Evolutionary conservation across 2,113 vertebrate species (phyloP), one percentile per base, ranked within the genome.

Genomic region (Semnornis frantzii): DNA sequence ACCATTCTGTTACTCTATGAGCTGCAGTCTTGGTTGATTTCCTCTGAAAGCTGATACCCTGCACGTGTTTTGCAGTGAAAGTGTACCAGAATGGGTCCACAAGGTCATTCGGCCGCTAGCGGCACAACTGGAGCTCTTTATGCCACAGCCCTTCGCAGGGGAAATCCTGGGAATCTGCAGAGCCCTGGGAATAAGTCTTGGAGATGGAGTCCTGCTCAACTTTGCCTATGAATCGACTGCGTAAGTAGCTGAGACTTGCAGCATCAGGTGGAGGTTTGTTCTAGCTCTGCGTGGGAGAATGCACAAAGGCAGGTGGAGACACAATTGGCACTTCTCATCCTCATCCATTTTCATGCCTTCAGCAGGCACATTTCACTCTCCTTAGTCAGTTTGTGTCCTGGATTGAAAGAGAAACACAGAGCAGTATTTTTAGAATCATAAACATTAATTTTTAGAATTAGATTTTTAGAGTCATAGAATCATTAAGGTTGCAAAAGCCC

Each of bases 171-270:
- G 99, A 7, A 10, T 99, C 54, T 97, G 98, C 73, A 39, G 90
- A 7, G 88, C 95, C 0, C 69, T 98, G n/a, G 98, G 97, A 62
- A 13, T 97, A 34, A 96, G 64, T 12, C 75, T 98, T 5, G 96
- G 97, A 0, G 98, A 99, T 5, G 92, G 98, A 34, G 31, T 99
- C 33, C 86, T 99, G 8, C 94, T 99, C 21, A 99, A 99, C 96
- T 98, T 99, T 30, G 98, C 98, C 92, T 99, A 99, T 31, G 99
- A 99, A 97, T 94, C 97, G 23, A 97, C 98, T 1, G 98, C 98
- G 99, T 99, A 97, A 96, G 99, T 98, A 50, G 3, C 20, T 3
- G 33, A 25, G 54, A 19, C 62, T 64, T 12, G 46, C 15, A 0
- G 11, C 18, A 9, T 9, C 9, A 4, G 25, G 7, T 2, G 3